Evolutionary conservation across 2,113 vertebrate species (phyloP), one percentile per base, ranked within the genome.

Genomic region (Chionomys nivalis): DNA sequence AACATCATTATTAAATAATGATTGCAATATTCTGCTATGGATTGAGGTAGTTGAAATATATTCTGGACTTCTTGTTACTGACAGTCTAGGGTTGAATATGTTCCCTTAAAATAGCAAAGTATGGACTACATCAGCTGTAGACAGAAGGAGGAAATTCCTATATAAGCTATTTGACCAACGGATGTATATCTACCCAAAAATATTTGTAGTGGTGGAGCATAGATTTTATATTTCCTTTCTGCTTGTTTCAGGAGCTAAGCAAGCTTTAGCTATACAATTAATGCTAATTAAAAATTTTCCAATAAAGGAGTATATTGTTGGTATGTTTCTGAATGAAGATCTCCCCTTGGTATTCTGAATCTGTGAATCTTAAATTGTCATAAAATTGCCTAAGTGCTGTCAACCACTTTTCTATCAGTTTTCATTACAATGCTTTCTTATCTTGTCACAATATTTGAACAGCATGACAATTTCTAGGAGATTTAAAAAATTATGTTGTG

Each of bases 391-490:
- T 73, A 73, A 85, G 47, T 92, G 68, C 31, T 89, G 0, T 65
- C 7, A 33, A 88, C 92, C 72, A 87, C 17, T 5, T 66, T 79
- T 87, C 82, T 63, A 47, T 39, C 92, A 70, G 78, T 79, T 94
- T 88, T 79, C 24, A 87, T 86, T 44, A 36, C 19, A 23, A 31
- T 36, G n/a, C 58, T 81, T 94, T 93, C 31, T 89, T 96, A 73
- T 95, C 76, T 70, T 89, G 33, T 94, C 66, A 94, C 2, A 83
- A 44, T 10, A 81, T 95, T 87, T 90, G 94, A 91, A 89, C 39
- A 81, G 76, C 21, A 44, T 44, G 88, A 28, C 7, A 63, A 13
- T 72, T 94, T 12, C 19, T 26, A 61, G 72, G 87, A 79, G 7
- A 82, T 33, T 70, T 86, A 72, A 4, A 7, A 73, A 93, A 68